These are phyloP conservation scores for Zaprionus davidi DNA, from an alignment of 1,140 invertebrate genomes.

Conservation along the genomic window DNA sequence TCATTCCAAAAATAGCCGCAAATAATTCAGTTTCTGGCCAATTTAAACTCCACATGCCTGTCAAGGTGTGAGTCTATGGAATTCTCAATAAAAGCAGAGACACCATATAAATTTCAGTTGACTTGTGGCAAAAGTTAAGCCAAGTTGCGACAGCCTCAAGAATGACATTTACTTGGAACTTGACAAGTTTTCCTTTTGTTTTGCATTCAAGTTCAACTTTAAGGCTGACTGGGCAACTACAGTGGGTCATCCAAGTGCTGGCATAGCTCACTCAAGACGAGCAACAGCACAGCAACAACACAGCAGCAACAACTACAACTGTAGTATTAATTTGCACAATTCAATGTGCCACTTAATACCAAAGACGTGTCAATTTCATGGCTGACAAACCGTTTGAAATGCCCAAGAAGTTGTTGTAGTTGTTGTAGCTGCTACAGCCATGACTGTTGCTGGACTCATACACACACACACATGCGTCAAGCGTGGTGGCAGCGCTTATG, in stretches of 20 bases:
- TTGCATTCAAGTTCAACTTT: neutral
- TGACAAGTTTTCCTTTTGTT: neutral
- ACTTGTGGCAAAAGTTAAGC: neutral
- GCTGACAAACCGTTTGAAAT: constrained; percentile 68
- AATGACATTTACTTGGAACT: neutral
- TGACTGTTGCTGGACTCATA: constrained; percentile 5
- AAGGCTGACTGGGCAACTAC: constrained; percentile 13
- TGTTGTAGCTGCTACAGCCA: constrained; percentile 8
- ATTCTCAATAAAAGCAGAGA: neutral
- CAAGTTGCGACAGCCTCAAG: neutral
- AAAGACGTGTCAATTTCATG: constrained; percentile 81
- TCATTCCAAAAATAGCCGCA: neutral
- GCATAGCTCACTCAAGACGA: neutral
- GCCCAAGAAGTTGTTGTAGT: constrained; percentile 18
- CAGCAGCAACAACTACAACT: constrained; percentile 32
- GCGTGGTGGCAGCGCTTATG: constrained; percentile 52
- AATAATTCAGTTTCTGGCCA: neutral
- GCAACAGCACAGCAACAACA: constrained; percentile 15
- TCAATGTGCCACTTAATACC: constrained; percentile 81
- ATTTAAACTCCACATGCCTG: neutral
- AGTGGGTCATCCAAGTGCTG: neutral
- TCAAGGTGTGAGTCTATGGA: neutral
- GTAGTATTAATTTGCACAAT: constrained; percentile 77
- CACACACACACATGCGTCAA: constrained; percentile 32
- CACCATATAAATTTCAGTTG: neutral